Evolutionary conservation across 2,113 vertebrate genomes (phyloP).

Genomic region (Coptodon bakossiorum): DNA sequence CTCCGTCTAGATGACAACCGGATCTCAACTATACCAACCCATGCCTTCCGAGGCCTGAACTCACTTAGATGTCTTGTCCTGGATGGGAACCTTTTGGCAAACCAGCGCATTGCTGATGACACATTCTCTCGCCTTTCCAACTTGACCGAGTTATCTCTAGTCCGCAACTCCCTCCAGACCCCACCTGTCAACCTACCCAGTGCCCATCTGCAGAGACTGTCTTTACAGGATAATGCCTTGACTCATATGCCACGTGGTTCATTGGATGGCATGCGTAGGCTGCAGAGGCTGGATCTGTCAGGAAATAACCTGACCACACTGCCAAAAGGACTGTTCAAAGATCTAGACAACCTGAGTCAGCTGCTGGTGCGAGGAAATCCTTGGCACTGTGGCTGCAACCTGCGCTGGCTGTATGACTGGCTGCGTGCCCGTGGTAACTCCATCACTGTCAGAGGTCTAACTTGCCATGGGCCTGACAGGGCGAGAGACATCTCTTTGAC

Average conservation of each 20-base stretch:
- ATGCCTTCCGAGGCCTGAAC: slow-evolving; percentile 84
- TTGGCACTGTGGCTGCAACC: slow-evolving; percentile 92
- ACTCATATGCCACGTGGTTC: slow-evolving; percentile 85
- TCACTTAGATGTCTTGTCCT: slow-evolving; percentile 85
- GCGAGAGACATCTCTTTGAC: slow-evolving; percentile 84
- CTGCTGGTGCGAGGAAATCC: slow-evolving; percentile 88
- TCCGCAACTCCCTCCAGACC: slow-evolving; percentile 85
- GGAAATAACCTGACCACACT: slow-evolving; percentile 92
- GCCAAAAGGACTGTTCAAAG: slow-evolving; percentile 85
- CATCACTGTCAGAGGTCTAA: slow-evolving; percentile 85
- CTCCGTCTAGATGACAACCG: slow-evolving; percentile 91
- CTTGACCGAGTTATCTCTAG: slow-evolving; percentile 87
- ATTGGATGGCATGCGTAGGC: slow-evolving; percentile 78
- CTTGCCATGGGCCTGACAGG: slow-evolving; percentile 85
- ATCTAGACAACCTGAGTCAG: slow-evolving; percentile 82
- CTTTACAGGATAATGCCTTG: slow-evolving; percentile 89
- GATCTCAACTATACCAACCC: slow-evolving; percentile 90
- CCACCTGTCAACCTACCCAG: slow-evolving; percentile 86
- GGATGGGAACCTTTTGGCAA: slow-evolving; percentile 92
- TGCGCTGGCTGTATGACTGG: slow-evolving; percentile 92
- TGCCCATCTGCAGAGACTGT: slow-evolving; percentile 79
- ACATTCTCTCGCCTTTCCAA: slow-evolving; percentile 89
- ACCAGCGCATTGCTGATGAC: slow-evolving; percentile 92
- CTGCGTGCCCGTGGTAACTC: slow-evolving; percentile 76
- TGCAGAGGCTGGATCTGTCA: slow-evolving; percentile 86